A percentile compares a stretch with the other conserved stretches of the same genome.
Evolutionary conservation across 2,113 vertebrate species (phyloP).

Genomic region (Forbesichthys papilliferus): DNA sequence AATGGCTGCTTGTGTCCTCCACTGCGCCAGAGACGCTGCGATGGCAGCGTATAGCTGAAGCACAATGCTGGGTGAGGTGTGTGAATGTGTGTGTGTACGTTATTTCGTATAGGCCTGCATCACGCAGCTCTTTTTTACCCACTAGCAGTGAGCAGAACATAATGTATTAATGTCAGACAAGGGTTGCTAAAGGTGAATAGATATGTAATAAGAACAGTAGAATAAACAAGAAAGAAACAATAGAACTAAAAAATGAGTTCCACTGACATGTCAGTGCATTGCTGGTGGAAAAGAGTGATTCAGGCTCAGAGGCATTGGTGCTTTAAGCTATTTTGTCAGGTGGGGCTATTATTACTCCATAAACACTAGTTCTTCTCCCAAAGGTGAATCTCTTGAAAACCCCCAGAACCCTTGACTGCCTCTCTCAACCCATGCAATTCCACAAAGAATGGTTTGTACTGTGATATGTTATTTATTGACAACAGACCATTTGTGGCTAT

Average conservation of each 20-base stretch:
- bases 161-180: not conserved
- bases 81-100: constrained; percentile 11
- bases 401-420: constrained; percentile 2
- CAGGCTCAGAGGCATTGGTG: not conserved
- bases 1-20: constrained; percentile 34
- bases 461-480: not conserved
- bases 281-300: not conserved
- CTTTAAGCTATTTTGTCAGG: constrained; percentile 43
- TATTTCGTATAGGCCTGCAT: constrained; percentile 19
- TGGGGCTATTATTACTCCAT: constrained; percentile 15
- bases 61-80: constrained; percentile 40
- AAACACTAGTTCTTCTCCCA: not conserved
- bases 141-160: no score
- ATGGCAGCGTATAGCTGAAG: constrained; percentile 35
- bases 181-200: not conserved
- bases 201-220: no score
- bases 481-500: not conserved
- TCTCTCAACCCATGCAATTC: not conserved
- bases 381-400: constrained; percentile 2
- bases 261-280: not conserved
- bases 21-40: constrained; percentile 49
- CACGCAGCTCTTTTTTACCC: constrained; percentile 7
- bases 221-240: no score
- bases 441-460: constrained; percentile 3
- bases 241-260: not conserved